phyloP scores from a whole-genome alignment of 2,888 invertebrate genomes.

The Idaea dimidiata region DNA sequence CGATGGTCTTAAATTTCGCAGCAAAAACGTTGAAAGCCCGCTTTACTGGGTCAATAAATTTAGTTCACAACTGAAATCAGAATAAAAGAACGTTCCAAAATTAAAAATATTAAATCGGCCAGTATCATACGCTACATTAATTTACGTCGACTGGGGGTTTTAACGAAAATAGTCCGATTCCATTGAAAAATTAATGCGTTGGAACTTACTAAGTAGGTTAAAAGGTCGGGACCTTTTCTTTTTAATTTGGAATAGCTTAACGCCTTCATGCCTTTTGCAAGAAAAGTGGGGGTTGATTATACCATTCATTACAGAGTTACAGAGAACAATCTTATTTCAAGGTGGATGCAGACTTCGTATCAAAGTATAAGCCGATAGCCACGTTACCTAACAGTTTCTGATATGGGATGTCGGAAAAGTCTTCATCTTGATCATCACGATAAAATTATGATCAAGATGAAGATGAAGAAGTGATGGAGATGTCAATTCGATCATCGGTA shows the following conservation, averaged over 20 bases:
- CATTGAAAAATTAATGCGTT: conserved; percentile 27
- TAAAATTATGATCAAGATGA: too few species aligned
- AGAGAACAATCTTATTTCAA: background rate
- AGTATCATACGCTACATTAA: conserved; percentile 41
- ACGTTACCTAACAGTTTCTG: background rate
- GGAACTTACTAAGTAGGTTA: conserved; percentile 19
- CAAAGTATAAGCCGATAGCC: background rate
- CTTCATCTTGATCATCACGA: too few species aligned
- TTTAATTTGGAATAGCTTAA: conserved; percentile 29
- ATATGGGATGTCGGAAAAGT: too few species aligned
- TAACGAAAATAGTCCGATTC: conserved; percentile 22
- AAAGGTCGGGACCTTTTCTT: conserved; percentile 22
- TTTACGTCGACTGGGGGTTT: conserved; percentile 25
- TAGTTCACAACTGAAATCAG: conserved; percentile 7
- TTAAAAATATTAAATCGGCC: conserved; percentile 19
- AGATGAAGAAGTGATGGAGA: too few species aligned
- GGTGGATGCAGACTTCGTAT: background rate
- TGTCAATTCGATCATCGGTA: too few species aligned
- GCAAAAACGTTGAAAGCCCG: background rate
- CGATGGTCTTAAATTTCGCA: too few species aligned
- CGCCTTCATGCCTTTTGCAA: conserved; percentile 15
- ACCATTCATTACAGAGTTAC: background rate
- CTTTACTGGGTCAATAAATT: background rate
- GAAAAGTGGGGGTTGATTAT: conserved; percentile 1
- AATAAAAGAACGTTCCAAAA: conserved; percentile 10